phyloP scores from a whole-genome alignment of 2,113 vertebrate genomes.

The Cyprinodon tularosa region DNA sequence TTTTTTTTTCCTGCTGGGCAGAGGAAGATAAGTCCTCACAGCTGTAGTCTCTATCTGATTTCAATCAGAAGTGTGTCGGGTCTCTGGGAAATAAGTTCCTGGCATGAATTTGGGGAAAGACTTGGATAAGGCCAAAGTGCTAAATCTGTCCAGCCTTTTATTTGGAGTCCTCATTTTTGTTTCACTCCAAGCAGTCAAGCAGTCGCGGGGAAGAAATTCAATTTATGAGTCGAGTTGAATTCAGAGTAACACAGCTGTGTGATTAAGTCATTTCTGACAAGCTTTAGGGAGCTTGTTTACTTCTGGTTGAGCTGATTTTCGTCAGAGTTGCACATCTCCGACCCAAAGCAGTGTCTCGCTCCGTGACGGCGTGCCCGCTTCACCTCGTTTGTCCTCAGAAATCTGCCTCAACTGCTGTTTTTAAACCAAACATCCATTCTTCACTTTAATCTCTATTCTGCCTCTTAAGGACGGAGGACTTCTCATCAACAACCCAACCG shows the following conservation, averaged over 20 bases:
- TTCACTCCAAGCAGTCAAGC: slow-evolving; percentile 4
- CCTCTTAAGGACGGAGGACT: slow-evolving; percentile 91
- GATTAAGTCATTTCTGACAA: neutral
- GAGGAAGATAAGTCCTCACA: slow-evolving; percentile 18
- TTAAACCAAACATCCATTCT: neutral
- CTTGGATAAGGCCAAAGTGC: slow-evolving; percentile 1
- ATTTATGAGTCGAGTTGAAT: neutral
- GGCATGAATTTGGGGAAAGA: slow-evolving; percentile 16
- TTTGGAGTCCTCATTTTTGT: slow-evolving; percentile 13
- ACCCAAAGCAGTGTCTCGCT: slow-evolving; percentile 9
- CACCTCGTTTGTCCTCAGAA: slow-evolving; percentile 39
- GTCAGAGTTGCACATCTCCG: slow-evolving; percentile 41
- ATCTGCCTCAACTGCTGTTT: slow-evolving; percentile 37
- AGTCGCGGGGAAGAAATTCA: neutral
- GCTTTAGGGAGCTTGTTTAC: slow-evolving; percentile 35
- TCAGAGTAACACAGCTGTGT: neutral
- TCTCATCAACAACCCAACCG: slow-evolving; percentile 95
- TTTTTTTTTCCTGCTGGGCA: slow-evolving; percentile 13
- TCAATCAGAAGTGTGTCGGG: slow-evolving; percentile 23
- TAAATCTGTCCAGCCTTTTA: slow-evolving; percentile 15
- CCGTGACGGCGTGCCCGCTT: slow-evolving; percentile 28
- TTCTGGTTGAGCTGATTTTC: slow-evolving; percentile 18
- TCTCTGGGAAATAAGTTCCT: slow-evolving; percentile 29
- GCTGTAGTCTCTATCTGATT: slow-evolving; percentile 25
- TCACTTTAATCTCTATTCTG: neutral